Conservation (phyloP, 2,113 vertebrate genomes). For the Brienomyrus longianalis region DNA sequence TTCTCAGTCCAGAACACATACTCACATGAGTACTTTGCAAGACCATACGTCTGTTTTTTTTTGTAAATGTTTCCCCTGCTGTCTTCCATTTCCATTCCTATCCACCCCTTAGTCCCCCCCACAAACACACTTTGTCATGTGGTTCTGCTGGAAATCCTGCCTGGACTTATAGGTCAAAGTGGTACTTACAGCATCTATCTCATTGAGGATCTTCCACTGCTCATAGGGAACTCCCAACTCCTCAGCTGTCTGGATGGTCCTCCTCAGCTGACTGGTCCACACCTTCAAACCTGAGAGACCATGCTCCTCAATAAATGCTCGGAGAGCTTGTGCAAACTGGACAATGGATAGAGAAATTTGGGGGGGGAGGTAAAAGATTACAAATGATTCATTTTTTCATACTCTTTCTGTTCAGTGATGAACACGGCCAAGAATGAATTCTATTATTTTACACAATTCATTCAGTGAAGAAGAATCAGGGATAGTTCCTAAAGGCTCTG, state of each 20-base stretch:
- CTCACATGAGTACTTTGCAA: not conserved
- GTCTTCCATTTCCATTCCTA: not conserved
- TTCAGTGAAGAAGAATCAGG: not conserved
- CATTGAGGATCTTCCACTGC: constrained; percentile 97
- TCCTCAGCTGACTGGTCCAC: constrained; percentile 93
- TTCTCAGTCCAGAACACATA: not conserved
- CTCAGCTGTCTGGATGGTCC: constrained; percentile 92
- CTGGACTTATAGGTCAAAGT: not conserved
- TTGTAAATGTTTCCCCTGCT: not conserved
- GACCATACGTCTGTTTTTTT: not conserved
- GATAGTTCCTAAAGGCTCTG: not conserved
- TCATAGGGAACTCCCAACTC: constrained; percentile 82
- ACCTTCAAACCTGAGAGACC: constrained; percentile 84
- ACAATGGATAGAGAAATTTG: not conserved
- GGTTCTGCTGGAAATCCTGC: not conserved
- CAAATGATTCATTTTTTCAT: not conserved
- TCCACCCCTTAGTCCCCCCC: not conserved
- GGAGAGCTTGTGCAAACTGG: constrained; percentile 75
- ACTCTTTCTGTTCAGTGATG: not conserved
- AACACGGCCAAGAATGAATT: not conserved
- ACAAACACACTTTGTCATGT: not conserved
- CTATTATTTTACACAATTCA: not conserved
- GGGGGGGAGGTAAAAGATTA: too few species aligned
- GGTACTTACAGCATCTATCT: constrained; percentile 86
- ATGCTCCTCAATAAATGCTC: constrained; percentile 79